Conservation (phyloP, 2,113 vertebrate species). For the Neolamprologus sp. region DNA sequence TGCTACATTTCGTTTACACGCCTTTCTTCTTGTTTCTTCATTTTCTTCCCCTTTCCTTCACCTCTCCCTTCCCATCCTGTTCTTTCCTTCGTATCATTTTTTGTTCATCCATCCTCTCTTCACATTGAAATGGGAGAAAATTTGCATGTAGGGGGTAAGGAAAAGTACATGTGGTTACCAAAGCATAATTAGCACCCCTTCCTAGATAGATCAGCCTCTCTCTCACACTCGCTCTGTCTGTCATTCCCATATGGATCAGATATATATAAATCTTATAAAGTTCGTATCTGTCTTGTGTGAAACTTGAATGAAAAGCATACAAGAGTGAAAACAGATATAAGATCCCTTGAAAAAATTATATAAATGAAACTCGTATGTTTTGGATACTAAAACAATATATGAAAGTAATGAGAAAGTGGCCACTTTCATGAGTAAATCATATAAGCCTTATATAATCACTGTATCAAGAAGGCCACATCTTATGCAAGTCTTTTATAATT, state of each 20-base stretch:
- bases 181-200: conserved; percentile 18
- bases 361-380: not conserved
- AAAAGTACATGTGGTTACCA: not conserved
- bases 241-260: not conserved
- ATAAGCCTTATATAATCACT: accelerated
- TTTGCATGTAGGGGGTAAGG: not conserved
- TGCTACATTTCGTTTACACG: not conserved
- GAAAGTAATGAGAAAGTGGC: not conserved
- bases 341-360: not conserved
- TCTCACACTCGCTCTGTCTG: not conserved
- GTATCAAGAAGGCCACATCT: accelerated
- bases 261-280: not conserved
- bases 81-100: not conserved
- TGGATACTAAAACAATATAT: not conserved
- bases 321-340: not conserved
- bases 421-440: not conserved
- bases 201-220: not conserved
- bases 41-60: not conserved
- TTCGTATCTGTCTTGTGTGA: not conserved
- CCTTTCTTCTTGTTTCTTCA: not conserved
- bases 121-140: not conserved
- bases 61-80: not conserved
- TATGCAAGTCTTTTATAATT: accelerated
- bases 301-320: not conserved
- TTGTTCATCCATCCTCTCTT: not conserved